Evolutionary conservation across 2,113 vertebrate species (phyloP), one percentile per base, ranked within the genome.

Genomic region (Cololabis saira): DNA sequence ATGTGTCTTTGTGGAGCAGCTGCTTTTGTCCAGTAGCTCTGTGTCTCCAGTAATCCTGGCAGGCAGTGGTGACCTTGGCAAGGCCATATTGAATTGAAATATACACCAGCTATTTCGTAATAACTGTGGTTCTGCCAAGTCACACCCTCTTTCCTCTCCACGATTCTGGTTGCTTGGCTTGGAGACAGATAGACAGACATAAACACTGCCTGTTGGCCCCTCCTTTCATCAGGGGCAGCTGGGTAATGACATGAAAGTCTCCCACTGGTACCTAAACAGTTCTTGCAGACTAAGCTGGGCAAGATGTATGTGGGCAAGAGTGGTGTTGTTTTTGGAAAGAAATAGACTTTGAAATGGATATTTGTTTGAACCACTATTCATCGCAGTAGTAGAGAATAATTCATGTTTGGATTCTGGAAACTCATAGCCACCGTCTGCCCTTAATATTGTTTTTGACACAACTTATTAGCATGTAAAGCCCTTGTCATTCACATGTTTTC

Each of bases 41-140:
- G 44, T 63, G 87, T 88, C 83, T 88, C 81, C 88, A 84, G 61
- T 80, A 76, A 85, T 81, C 77, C 78, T 82, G 82, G 72, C 84
- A 84, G 74, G 58, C 84, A 74, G 82, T 66, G 66, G 74, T 91
- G 92, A 93, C 92, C 92, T 93, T 94, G 92, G 81, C 89, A 87
- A 80, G 80, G 81, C 89, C 81, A 67, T 67, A 57, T 78, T 80
- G 80, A 86, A 87, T 69, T 90, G 90, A 92, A 92, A 90, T 84
- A 78, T 81, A 91, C 87, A 92, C 90, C 87, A 75, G 81, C 71
- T 87, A 90, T 92, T 92, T 93, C 81, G 58, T 92, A 91, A 92
- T 90, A 87, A 82, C 83, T 77, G 70, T 73, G 65, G 67, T 55
- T 62, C 63, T 90, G 92, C 91, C 91, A 92, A 91, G 90, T 90